Percentiles rank a stretch among this genome's conserved stretches.
These are phyloP conservation scores for Tenthredo scrophulariae DNA, from an alignment of 2,888 invertebrate genomes.

Conservation along the genomic window DNA sequence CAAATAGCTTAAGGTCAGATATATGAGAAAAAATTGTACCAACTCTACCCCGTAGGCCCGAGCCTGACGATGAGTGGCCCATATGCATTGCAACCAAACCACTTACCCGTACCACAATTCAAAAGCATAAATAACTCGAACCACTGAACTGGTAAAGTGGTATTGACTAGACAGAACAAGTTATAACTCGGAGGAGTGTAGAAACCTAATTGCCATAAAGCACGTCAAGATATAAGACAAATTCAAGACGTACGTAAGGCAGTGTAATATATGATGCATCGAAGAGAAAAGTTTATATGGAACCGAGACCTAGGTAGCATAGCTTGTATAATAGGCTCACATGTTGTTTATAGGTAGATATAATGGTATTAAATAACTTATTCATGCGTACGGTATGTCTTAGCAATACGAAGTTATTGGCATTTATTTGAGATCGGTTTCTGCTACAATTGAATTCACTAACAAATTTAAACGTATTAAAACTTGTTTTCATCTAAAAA, in stretches of 20 bases:
- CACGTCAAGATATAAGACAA: neutral
- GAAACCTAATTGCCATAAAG: slow-evolving; percentile 7
- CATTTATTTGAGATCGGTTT: neutral
- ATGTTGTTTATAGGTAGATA: neutral
- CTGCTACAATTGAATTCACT: neutral
- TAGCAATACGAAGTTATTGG: neutral
- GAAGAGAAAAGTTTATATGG: neutral
- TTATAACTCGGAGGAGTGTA: neutral
- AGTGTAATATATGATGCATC: neutral
- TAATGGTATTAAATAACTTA: neutral
- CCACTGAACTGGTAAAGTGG: neutral
- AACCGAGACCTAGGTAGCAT: neutral
- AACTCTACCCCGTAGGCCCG: neutral
- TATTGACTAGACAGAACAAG: neutral
- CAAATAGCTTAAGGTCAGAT: too few species aligned
- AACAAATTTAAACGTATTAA: neutral
- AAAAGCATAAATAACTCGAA: slow-evolving; percentile 1
- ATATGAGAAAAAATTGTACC: neutral
- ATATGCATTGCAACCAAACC: neutral
- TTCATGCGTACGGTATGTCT: neutral
- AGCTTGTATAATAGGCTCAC: neutral
- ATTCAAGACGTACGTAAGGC: neutral
- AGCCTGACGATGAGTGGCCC: neutral
- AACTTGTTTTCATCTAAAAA: too few species aligned
- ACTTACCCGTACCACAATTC: slow-evolving; percentile 4